These are phyloP conservation scores for Botia almorhae DNA, from an alignment of 2,797 vertebrate species.

Conservation along the genomic window DNA sequence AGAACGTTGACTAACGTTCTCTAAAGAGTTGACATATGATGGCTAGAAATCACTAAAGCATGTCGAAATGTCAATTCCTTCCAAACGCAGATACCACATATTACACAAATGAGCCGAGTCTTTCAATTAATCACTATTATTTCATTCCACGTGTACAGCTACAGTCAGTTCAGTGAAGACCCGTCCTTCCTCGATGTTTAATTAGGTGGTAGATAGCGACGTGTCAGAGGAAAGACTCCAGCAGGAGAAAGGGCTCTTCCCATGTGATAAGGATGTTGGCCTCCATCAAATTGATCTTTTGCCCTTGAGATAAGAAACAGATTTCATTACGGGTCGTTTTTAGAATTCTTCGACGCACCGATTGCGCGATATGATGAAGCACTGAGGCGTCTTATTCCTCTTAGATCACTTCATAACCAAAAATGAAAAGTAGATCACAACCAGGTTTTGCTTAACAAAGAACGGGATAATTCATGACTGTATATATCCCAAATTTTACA, in stretches of 20 bases:
- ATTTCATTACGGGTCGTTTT: constrained; percentile 53
- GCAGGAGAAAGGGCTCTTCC: constrained; percentile 31
- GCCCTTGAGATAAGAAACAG: constrained; percentile 54
- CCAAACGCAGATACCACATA: constrained; percentile 14
- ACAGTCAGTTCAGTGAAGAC: background rate
- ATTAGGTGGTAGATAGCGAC: constrained; percentile 40
- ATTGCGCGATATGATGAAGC: constrained; percentile 8
- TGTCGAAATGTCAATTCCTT: background rate
- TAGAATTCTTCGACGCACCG: constrained; percentile 18
- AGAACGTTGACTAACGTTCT: too few species aligned
- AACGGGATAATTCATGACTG: background rate
- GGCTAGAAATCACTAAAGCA: constrained; percentile 25
- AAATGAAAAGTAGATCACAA: constrained; percentile 11
- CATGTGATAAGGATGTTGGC: constrained; percentile 52
- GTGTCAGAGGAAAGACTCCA: constrained; percentile 26
- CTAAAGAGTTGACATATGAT: background rate
- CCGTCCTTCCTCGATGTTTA: constrained; percentile 36
- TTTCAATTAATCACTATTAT: constrained; percentile 17
- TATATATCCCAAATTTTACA: background rate
- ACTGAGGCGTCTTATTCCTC: background rate
- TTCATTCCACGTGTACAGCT: constrained; percentile 31
- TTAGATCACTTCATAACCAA: background rate
- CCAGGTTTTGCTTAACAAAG: background rate
- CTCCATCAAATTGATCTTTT: constrained; percentile 51
- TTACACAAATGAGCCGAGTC: constrained; percentile 1